Evolutionary conservation across 2,888 invertebrate species (phyloP).

Genomic region (Trichopoda pennipes): DNA sequence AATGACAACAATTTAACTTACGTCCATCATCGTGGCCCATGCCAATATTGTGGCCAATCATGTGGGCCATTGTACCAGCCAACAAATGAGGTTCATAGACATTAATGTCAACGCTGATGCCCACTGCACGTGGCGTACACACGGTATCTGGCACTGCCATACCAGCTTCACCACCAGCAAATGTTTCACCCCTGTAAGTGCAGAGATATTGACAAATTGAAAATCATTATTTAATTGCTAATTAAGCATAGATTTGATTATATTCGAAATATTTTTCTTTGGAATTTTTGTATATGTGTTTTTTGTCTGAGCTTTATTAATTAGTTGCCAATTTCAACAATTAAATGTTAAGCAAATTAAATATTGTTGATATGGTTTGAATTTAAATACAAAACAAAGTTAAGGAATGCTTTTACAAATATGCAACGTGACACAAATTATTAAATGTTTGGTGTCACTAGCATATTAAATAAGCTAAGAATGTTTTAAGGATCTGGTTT

Average conservation of each 20-base stretch:
- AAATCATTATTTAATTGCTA: constrained; percentile 19
- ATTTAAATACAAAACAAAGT: background rate
- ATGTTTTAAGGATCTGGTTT: too few relatives aligned
- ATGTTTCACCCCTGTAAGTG: constrained; percentile 87
- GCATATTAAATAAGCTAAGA: too few relatives aligned
- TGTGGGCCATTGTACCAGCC: constrained; percentile 98
- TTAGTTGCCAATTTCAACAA: constrained; percentile 15
- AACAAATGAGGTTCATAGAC: constrained; percentile 96
- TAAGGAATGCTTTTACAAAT: background rate
- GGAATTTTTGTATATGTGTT: too few relatives aligned
- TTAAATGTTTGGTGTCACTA: background rate
- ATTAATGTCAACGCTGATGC: constrained; percentile 96
- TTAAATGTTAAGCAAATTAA: background rate
- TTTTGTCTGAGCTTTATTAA: constrained; percentile 3
- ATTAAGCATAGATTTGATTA: background rate
- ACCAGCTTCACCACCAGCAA: constrained; percentile 94
- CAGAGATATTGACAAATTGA: constrained; percentile 24
- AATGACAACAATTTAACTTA: constrained; percentile 79
- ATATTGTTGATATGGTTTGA: background rate
- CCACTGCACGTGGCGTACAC: constrained; percentile 95
- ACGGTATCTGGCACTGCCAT: constrained; percentile 96
- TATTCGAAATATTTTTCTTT: constrained; percentile 1
- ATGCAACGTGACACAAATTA: background rate
- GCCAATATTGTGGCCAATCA: constrained; percentile 99
- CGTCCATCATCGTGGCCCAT: constrained; percentile 97